Evolutionary conservation across 2,888 invertebrate genomes (phyloP).

Genomic region (Heliconius cydno): DNA sequence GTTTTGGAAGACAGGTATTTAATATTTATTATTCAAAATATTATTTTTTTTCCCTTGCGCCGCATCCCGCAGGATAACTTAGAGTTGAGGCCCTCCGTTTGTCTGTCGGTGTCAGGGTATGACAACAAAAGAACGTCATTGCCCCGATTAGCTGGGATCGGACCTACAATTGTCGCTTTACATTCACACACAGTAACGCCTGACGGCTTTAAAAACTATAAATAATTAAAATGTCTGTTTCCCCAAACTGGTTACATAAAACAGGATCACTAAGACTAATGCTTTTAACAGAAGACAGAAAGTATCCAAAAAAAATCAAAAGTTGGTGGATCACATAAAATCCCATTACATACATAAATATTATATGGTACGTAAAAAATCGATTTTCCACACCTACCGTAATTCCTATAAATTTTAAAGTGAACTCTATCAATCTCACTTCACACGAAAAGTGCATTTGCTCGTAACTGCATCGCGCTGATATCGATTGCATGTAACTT

Average conservation of each 20-base stretch:
- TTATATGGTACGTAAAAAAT: background rate
- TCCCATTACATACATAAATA: no score
- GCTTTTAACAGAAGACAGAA: no score
- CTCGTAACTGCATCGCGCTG: slow-evolving; percentile 37
- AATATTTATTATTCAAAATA: no score
- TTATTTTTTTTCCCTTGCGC: no score
- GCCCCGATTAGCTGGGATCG: background rate
- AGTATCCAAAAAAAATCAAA: no score
- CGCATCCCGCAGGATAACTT: no score
- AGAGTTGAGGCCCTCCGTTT: no score
- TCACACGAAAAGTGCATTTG: slow-evolving; percentile 43
- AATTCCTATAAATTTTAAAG: slow-evolving; percentile 39
- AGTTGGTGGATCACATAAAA: no score
- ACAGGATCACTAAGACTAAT: no score
- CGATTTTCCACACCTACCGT: slow-evolving; percentile 17
- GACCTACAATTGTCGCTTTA: background rate
- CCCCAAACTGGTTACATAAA: background rate
- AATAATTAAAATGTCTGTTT: background rate
- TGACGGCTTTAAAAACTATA: background rate
- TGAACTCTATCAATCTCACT: slow-evolving; percentile 43
- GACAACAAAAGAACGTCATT: no score
- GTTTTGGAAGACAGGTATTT: no score
- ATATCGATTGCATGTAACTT: slow-evolving; percentile 33
- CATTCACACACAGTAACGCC: background rate
- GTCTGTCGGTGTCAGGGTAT: no score